Conservation (phyloP, 2,113 vertebrate species). For the Trinectes maculatus region DNA sequence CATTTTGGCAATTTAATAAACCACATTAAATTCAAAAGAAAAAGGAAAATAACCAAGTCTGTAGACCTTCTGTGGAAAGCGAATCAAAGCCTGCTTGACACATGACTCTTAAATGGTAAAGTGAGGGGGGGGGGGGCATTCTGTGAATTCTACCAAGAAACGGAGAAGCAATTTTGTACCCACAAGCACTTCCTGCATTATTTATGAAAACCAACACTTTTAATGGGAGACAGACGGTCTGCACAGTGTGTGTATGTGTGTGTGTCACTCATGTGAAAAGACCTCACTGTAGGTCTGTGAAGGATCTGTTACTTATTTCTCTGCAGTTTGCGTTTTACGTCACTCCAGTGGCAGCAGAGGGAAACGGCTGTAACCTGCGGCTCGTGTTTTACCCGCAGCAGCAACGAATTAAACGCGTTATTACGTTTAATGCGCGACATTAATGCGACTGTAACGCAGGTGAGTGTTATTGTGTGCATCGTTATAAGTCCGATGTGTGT, state of each 20-base stretch:
- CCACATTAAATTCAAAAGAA: not conserved
- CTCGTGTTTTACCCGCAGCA: not conserved
- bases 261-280: constrained; percentile 24
- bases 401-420: too few species aligned
- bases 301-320: constrained; percentile 14
- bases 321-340: not conserved
- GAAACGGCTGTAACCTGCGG: not conserved
- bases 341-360: constrained; percentile 1
- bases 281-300: not conserved
- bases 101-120: not conserved
- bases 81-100: not conserved
- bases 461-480: too few species aligned
- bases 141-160: not conserved
- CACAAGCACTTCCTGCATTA: constrained; percentile 15
- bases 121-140: too few species aligned
- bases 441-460: too few species aligned
- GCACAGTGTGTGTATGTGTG: not conserved
- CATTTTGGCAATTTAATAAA: not conserved
- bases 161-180: not conserved
- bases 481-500: too few species aligned
- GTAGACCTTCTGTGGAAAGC: not conserved
- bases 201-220: constrained; percentile 20
- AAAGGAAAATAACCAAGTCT: too few species aligned
- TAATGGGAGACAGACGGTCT: constrained; percentile 1
- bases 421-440: too few species aligned